These are phyloP conservation scores for Patella pellucida DNA, from an alignment of 2,888 invertebrate genomes.

Conservation along the genomic window DNA sequence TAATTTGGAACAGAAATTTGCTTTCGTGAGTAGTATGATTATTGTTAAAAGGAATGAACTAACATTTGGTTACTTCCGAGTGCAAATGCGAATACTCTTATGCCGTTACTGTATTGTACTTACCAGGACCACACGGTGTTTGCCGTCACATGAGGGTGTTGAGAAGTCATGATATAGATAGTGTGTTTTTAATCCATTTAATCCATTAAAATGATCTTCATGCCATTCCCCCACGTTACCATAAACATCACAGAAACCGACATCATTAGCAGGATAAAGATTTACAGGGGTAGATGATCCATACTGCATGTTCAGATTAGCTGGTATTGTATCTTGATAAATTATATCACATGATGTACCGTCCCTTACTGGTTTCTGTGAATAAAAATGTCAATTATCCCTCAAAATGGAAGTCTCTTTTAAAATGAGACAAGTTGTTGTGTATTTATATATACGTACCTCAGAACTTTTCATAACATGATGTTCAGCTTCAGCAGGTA, in stretches of 20 bases:
- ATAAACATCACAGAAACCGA: constrained; percentile 65
- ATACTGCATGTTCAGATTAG: constrained; percentile 61
- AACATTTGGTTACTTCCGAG: no score
- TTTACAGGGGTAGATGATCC: constrained; percentile 69
- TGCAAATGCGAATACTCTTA: no score
- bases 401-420: no score
- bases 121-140: constrained; percentile 67
- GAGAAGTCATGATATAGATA: constrained; percentile 69
- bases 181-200: constrained; percentile 58
- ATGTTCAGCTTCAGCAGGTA: constrained; percentile 66
- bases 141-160: constrained; percentile 66
- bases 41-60: no score
- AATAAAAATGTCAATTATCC: constrained; percentile 1
- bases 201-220: constrained; percentile 69
- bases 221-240: constrained; percentile 70
- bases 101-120: background rate
- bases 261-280: constrained; percentile 54
- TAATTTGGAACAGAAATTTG: no score
- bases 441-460: constrained; percentile 36
- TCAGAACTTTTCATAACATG: constrained; percentile 59
- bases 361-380: constrained; percentile 44
- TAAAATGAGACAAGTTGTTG: no score
- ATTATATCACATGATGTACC: constrained; percentile 59
- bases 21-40: no score
- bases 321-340: constrained; percentile 46